Base-by-base conservation (phyloP, 2,888 invertebrate genomes). In the Nemotelus pantherinus region DNA sequence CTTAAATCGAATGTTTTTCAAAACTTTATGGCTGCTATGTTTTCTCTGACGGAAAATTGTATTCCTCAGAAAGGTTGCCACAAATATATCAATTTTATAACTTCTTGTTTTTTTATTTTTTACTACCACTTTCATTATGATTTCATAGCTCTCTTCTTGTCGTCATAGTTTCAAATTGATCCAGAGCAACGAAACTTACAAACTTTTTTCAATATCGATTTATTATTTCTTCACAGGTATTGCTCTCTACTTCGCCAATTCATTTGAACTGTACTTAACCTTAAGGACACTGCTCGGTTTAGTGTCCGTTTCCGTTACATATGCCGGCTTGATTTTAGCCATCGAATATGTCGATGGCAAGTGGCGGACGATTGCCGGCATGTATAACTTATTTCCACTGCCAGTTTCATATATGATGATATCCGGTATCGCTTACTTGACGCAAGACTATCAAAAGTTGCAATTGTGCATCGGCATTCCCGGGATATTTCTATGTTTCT, bases 271-370 rank as follows among this genome's bases (percentile, higher is more conserved):
- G 80, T 95, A 94, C 86, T 89, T 93, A 65, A 86, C 91, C 0
- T 89, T 94, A 63, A 88, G 94, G 64, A 91, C 93, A 3, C 83
- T 93, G 2, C 89, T 94, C 84, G 95, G 95, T 0, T 90, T 93
- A 81, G 92, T 93, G 10, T 93, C 93, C 1, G 93, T 94, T n/a
- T 93, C 94, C 39, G 92, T 94, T 68, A 94, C 94, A 44, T 93
- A 94, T 85, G 92, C 94, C 57, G 93, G 93, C 45, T 93, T 95
- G 82, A 94, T 95, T 4, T 88, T 95, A 53, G 91, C 93, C 55
- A 93, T 94, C 82, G 94, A 94, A 85, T 88, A 93, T 77, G 93
- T 94, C 3, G 93, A 93, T 58, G 93, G 94, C 2, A 91, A 92
- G 82, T 94, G 94, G 93, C 89, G 94, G 79, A 94, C 93, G 2